Conservation (phyloP, 2,888 invertebrate species). For the Orchesellides sinensis region DNA sequence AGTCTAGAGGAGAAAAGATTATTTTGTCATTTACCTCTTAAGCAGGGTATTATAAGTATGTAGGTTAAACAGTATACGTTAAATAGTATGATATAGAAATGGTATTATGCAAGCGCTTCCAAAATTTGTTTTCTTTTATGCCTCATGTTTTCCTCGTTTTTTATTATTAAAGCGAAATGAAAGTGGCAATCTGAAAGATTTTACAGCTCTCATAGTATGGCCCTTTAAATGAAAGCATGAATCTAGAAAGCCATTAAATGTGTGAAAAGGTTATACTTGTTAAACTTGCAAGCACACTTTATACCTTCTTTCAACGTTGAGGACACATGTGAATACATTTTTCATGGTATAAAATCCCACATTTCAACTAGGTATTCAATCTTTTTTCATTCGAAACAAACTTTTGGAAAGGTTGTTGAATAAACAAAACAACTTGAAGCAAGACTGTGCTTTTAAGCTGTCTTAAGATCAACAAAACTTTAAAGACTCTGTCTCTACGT, state of each 20-base stretch:
- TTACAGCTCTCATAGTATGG: too few species aligned
- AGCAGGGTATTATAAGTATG: too few species aligned
- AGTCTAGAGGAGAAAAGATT: too few species aligned
- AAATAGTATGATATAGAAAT: too few species aligned
- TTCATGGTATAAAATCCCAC: conserved; percentile 30
- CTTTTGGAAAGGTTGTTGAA: conserved; percentile 3
- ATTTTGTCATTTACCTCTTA: too few species aligned
- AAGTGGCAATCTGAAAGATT: not conserved
- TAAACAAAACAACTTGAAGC: conserved; percentile 30
- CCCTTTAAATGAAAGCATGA: too few species aligned
- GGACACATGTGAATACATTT: conserved; percentile 12
- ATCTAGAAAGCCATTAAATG: too few species aligned
- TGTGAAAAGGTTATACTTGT: too few species aligned
- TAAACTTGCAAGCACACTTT: too few species aligned
- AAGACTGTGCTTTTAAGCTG: conserved; percentile 8
- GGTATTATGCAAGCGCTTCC: too few species aligned
- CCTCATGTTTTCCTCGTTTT: not conserved
- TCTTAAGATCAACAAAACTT: conserved; percentile 19
- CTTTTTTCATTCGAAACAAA: conserved; percentile 1
- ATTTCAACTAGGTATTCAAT: conserved; percentile 28
- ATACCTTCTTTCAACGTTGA: too few species aligned
- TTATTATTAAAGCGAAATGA: not conserved
- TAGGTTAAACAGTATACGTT: too few species aligned
- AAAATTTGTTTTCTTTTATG: not conserved
- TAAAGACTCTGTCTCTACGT: not conserved